Evolutionary conservation across 1,140 invertebrate species (phyloP), one percentile per base, ranked within the genome.

Genomic region (Drosophila sucinea): DNA sequence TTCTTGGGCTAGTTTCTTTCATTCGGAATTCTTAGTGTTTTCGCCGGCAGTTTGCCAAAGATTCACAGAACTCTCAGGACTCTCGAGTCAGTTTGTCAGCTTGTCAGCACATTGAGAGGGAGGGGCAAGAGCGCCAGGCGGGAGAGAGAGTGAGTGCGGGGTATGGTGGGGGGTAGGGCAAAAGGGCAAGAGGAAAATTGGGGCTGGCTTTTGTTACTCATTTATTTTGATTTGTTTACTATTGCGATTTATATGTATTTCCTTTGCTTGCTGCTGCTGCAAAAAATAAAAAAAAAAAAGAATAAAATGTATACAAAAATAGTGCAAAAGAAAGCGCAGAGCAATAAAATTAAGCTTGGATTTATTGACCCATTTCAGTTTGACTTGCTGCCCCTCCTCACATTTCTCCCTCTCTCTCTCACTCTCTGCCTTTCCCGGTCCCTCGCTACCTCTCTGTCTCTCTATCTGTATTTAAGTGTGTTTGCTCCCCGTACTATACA

Each of bases 201-300:
- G 38, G 70, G 62, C 74, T 63, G 72, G 84, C 77, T 75, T 89
- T 89, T 89, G 84, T 84, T 89, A 89, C 84, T 89, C 84, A 89
- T 89, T 89, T 89, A 89, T 89, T 89, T 89, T 89, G 84, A 89
- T 89, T 89, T 89, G 84, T 89, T 89, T 89, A 89, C 84, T 74
- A 89, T 89, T 89, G 84, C 84, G 84, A 89, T 83, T 89, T 89
- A 89, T 89, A 89, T 89, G 87, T 57, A 33, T 86, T 72, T 87
- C 87, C 82, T 71, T 75, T 70, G 78, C 73, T 47, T 44, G 67
- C 47, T 41, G 70, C 70, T 56, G 33, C 55, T 23, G 47, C 63
- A 69, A 58, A 40, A 29, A 41, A 11, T 17, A 65, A 17, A 17
- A n/a, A 4, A 11, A n/a, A 4, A 23, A 10, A 5, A 8, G 29